Conservation (phyloP, 2,797 vertebrate species). For the Bucorvus abyssinicus region DNA sequence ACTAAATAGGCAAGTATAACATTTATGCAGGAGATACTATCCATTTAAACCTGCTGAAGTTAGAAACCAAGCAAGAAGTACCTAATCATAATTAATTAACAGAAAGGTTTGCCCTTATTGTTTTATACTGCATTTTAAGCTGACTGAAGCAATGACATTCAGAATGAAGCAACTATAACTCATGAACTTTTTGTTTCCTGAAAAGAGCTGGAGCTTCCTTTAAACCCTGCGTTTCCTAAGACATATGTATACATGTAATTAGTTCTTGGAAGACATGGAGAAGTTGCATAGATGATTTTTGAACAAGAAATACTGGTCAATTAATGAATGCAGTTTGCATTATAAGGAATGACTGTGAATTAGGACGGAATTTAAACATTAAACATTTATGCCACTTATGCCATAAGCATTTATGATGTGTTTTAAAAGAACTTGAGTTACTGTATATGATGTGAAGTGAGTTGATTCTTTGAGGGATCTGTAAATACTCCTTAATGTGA, state of each 20-base stretch:
- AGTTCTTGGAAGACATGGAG: background rate
- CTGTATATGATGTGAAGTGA: background rate
- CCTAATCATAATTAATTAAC: background rate
- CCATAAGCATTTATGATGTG: too few relatives aligned
- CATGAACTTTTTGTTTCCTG: background rate
- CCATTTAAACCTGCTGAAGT: background rate
- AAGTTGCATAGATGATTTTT: background rate
- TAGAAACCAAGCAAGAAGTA: background rate
- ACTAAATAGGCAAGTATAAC: background rate
- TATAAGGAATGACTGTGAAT: background rate
- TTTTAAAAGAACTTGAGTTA: background rate
- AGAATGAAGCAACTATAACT: background rate
- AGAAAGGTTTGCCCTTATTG: background rate
- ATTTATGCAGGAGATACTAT: background rate
- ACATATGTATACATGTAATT: background rate
- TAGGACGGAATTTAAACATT: background rate
- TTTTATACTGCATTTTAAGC: background rate
- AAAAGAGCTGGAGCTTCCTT: background rate
- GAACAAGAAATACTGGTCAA: background rate
- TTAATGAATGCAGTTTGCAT: background rate
- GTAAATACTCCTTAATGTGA: background rate
- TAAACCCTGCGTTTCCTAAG: slow-evolving; percentile 4
- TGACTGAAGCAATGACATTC: background rate
- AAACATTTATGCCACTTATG: background rate
- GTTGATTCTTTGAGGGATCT: background rate